Conservation (phyloP, 2,888 invertebrate genomes). For the Embidobia sp. region DNA sequence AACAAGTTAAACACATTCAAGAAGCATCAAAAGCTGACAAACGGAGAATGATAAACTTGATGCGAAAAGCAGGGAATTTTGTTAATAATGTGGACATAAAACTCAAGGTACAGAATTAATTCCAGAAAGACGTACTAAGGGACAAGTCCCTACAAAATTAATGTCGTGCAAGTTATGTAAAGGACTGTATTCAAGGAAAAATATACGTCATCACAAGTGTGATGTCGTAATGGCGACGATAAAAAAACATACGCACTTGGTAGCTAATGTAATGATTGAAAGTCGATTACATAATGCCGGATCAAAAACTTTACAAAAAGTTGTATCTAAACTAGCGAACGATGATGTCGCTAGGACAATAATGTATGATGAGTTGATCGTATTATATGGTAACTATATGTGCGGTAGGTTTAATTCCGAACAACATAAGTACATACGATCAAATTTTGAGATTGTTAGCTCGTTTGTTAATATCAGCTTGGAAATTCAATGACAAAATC, state of each 20-base stretch:
- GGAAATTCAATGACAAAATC: too few relatives aligned
- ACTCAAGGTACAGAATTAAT: too few relatives aligned
- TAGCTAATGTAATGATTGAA: slow-evolving; percentile 19
- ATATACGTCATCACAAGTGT: slow-evolving; percentile 27
- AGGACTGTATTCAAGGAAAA: slow-evolving; percentile 2
- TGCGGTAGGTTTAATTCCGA: too few relatives aligned
- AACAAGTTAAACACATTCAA: too few relatives aligned
- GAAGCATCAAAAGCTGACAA: too few relatives aligned
- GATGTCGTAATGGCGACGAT: not conserved
- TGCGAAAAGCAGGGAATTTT: not conserved
- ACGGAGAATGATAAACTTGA: not conserved
- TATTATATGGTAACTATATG: slow-evolving; percentile 5
- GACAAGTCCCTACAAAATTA: too few relatives aligned
- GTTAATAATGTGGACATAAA: not conserved
- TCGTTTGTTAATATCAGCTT: too few relatives aligned
- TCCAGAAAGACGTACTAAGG: too few relatives aligned
- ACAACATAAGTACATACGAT: too few relatives aligned
- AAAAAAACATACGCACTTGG: slow-evolving; percentile 3
- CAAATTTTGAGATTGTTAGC: too few relatives aligned
- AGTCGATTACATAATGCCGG: not conserved
- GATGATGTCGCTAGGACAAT: not conserved
- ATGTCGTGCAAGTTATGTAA: slow-evolving; percentile 6
- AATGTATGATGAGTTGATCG: slow-evolving; percentile 3
- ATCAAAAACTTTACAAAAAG: not conserved
- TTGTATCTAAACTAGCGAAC: not conserved